phyloP scores from a whole-genome alignment of 2,888 invertebrate species.

The Agriopis marginaria region DNA sequence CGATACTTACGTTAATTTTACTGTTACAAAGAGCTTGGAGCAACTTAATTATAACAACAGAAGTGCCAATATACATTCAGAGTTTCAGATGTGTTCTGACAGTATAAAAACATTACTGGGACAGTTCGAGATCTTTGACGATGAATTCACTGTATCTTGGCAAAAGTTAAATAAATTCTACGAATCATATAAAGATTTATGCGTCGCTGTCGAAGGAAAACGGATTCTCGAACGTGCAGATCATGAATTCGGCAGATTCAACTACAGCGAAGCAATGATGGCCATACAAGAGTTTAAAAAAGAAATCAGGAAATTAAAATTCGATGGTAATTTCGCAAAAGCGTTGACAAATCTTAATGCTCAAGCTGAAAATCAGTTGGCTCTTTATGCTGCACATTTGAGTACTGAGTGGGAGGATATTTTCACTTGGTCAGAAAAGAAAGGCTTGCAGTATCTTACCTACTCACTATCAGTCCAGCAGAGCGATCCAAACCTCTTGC shows the following conservation, averaged over 20 bases:
- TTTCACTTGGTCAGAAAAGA: constrained; percentile 75
- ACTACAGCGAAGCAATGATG: constrained; percentile 72
- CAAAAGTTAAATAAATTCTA: constrained; percentile 63
- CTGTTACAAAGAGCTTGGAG: constrained; percentile 74
- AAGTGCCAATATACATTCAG: constrained; percentile 65
- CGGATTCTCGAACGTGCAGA: constrained; percentile 69
- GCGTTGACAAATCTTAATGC: constrained; percentile 66
- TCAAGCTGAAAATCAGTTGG: constrained; percentile 74
- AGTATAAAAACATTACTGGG: constrained; percentile 56
- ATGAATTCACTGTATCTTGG: constrained; percentile 63
- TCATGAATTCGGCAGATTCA: constrained; percentile 71
- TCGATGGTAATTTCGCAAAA: constrained; percentile 66
- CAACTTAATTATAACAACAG: constrained; percentile 75
- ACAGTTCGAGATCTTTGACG: constrained; percentile 58
- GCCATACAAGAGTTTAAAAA: constrained; percentile 62
- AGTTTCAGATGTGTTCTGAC: constrained; percentile 58
- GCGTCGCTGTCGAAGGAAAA: constrained; percentile 68
- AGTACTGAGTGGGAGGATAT: constrained; percentile 80
- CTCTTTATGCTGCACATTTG: constrained; percentile 73
- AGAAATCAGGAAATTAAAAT: constrained; percentile 60
- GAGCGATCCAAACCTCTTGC: constrained; percentile 70
- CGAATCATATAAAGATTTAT: constrained; percentile 62
- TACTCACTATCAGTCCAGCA: constrained; percentile 77
- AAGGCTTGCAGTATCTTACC: constrained; percentile 66
- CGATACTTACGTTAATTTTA: constrained; percentile 71